A percentile compares a stretch with the other conserved stretches of the same genome.
Evolutionary conservation across 2,113 vertebrate genomes (phyloP).

Genomic region (Myodes glareolus): DNA sequence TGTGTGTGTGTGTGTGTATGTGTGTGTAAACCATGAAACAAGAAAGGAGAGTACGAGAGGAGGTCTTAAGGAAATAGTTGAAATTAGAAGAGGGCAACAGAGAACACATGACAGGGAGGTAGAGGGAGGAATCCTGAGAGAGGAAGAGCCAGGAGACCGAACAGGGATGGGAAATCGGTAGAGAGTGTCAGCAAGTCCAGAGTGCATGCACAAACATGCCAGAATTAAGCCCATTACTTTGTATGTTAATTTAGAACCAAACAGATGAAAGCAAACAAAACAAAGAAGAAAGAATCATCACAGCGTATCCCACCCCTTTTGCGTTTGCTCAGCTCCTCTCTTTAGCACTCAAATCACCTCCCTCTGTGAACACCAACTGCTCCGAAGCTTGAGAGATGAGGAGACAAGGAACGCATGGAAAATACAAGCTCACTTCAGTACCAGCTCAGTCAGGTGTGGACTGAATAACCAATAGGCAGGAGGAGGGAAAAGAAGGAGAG

Average conservation of each 20-base stretch:
- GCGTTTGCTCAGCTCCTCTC: background rate
- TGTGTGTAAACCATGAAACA: background rate
- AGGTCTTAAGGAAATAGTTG: background rate
- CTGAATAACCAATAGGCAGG: too few relatives aligned
- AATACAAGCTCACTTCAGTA: too few relatives aligned
- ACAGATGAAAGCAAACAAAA: background rate
- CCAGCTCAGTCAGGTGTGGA: too few relatives aligned
- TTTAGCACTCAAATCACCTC: background rate
- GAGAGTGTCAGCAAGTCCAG: background rate
- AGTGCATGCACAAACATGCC: background rate
- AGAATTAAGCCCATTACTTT: background rate
- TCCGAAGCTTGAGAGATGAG: too few relatives aligned
- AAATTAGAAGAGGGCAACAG: background rate
- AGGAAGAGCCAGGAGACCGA: background rate
- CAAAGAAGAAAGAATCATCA: background rate
- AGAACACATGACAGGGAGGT: background rate
- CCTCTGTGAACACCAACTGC: too few relatives aligned
- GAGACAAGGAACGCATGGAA: too few relatives aligned
- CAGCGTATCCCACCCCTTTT: background rate
- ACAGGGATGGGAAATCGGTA: background rate
- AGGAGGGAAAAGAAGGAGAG: too few relatives aligned
- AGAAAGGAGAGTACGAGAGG: background rate
- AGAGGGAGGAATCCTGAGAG: background rate
- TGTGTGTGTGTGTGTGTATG: background rate
- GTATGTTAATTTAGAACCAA: too few relatives aligned